Conservation (phyloP, 2,888 invertebrate genomes). For the Schizaphis graminum region DNA sequence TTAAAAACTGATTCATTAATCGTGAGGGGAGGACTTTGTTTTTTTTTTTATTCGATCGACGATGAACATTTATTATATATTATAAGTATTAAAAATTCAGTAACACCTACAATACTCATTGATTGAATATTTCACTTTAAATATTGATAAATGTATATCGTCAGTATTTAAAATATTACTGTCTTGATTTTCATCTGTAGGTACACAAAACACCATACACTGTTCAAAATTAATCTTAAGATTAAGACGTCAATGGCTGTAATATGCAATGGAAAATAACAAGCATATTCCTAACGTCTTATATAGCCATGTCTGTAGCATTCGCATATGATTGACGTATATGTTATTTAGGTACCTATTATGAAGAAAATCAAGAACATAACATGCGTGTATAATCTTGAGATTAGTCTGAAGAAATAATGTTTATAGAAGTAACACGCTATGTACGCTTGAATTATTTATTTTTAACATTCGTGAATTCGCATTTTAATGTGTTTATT, state of each 20-base stretch:
- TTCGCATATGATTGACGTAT: constrained; percentile 27
- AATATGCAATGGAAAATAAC: not conserved
- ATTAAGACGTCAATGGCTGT: not conserved
- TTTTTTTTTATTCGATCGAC: not conserved
- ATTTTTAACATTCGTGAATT: not conserved
- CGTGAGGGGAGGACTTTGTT: not conserved
- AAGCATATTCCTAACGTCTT: not conserved
- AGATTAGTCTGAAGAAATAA: not conserved
- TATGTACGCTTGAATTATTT: not conserved
- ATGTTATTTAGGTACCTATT: not conserved
- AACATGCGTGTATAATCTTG: not conserved
- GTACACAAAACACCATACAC: not conserved
- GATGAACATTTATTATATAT: not conserved
- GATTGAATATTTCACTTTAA: not conserved
- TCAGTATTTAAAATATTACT: not conserved
- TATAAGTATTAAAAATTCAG: not conserved
- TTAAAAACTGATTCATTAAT: not conserved
- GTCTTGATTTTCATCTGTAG: not conserved
- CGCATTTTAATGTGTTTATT: not conserved
- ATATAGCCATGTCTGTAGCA: not conserved
- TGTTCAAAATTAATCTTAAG: not conserved
- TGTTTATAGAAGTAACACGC: not conserved
- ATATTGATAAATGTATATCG: not conserved
- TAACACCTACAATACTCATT: not conserved
- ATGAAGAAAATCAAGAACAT: not conserved